Conservation (phyloP, 2,888 invertebrate species). For the Dromius quadrimaculatus region DNA sequence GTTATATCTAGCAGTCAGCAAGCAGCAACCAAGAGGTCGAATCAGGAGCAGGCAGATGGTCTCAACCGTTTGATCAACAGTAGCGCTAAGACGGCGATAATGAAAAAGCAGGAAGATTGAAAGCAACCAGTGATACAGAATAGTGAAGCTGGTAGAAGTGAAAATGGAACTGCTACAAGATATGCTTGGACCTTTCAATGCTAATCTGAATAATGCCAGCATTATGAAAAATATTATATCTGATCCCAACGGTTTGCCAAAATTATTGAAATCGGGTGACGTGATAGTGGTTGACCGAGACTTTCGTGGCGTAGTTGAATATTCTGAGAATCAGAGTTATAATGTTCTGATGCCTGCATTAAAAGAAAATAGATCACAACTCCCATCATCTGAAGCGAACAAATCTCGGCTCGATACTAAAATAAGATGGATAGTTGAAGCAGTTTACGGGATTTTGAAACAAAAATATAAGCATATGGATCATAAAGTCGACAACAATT, state of each 20-base stretch:
- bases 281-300: background rate
- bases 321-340: background rate
- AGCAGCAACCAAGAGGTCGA: too few species aligned
- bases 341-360: background rate
- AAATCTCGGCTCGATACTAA: background rate
- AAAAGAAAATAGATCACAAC: background rate
- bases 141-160: too few species aligned
- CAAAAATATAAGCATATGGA: background rate
- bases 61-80: too few species aligned
- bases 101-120: too few species aligned
- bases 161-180: too few species aligned
- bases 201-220: slow-evolving; percentile 53
- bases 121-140: too few species aligned
- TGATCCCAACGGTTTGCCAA: background rate
- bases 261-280: background rate
- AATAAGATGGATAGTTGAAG: background rate
- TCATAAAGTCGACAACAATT: background rate
- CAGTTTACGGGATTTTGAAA: background rate
- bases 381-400: background rate
- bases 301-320: background rate
- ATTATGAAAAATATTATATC: slow-evolving; percentile 13
- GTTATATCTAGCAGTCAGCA: too few species aligned
- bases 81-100: too few species aligned
- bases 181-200: slow-evolving; percentile 53
- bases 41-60: too few species aligned